Evolutionary conservation across 2,888 invertebrate genomes (phyloP).

Genomic region (Hypsopygia costalis): DNA sequence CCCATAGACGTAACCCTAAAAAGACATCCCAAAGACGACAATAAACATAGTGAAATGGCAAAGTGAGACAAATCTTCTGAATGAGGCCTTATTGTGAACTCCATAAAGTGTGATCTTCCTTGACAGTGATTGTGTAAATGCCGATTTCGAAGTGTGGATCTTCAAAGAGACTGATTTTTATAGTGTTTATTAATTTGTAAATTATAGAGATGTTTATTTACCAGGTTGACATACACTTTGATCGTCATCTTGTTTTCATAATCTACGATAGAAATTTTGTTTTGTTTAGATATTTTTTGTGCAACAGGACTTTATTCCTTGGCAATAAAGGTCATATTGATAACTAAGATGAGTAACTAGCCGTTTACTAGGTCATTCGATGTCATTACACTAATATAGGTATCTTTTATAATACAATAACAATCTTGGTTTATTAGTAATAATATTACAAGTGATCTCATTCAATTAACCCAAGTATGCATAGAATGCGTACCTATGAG

Average conservation of each 20-base stretch:
- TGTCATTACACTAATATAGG: no score
- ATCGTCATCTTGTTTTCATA: constrained; percentile 24
- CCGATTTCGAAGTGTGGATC: constrained; percentile 23
- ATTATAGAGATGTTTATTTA: constrained; percentile 40
- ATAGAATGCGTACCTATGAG: no score
- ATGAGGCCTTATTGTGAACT: constrained; percentile 48
- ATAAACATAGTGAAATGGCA: constrained; percentile 30
- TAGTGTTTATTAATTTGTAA: constrained; percentile 47
- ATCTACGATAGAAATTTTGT: constrained; percentile 25
- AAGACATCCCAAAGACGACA: constrained; percentile 54
- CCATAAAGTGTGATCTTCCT: neutral
- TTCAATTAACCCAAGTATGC: no score
- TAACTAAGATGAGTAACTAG: neutral
- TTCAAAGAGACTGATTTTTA: constrained; percentile 64
- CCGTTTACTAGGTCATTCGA: no score
- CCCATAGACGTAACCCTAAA: constrained; percentile 22
- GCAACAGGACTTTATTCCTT: neutral
- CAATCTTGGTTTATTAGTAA: no score
- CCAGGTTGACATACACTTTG: constrained; percentile 40
- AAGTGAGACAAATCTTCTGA: constrained; percentile 25
- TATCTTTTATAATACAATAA: no score
- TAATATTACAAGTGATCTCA: no score
- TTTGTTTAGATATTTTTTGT: constrained; percentile 14
- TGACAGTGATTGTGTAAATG: constrained; percentile 22
- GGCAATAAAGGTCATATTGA: neutral